Evolutionary conservation across 2,113 vertebrate genomes (phyloP).

Genomic region (Alosa alosa): DNA sequence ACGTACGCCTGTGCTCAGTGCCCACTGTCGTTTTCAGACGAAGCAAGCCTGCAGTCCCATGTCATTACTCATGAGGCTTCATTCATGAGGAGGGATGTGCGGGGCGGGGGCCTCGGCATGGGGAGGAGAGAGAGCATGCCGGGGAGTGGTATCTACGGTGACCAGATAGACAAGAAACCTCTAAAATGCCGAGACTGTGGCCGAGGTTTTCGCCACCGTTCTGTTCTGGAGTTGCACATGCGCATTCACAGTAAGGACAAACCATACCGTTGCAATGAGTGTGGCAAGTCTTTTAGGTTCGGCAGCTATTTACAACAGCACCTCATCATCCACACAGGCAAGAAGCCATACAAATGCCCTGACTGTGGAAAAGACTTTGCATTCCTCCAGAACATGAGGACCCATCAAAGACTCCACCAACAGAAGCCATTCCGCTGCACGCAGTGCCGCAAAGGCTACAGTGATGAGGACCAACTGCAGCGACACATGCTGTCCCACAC

Average conservation of each 20-base stretch:
- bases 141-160: conserved; percentile 45
- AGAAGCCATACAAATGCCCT: conserved; percentile 75
- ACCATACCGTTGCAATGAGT: conserved; percentile 74
- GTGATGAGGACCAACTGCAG: conserved; percentile 69
- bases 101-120: conserved; percentile 30
- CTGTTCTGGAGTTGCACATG: conserved; percentile 75
- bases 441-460: conserved; percentile 76
- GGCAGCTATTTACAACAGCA: conserved; percentile 77
- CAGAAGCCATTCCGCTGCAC: conserved; percentile 76
- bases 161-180: conserved; percentile 53
- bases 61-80: conserved; percentile 58
- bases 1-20: conserved; percentile 63
- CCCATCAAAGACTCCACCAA: conserved; percentile 74
- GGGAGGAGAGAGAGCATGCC: conserved; percentile 42
- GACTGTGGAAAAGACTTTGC: conserved; percentile 78
- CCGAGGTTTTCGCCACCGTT: conserved; percentile 72
- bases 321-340: conserved; percentile 73
- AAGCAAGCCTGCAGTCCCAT: conserved; percentile 63
- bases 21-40: conserved; percentile 60
- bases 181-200: conserved; percentile 71
- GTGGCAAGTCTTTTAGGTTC: conserved; percentile 72
- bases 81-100: conserved; percentile 27
- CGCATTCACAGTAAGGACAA: conserved; percentile 74
- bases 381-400: conserved; percentile 77
- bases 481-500: conserved; percentile 75